Base-by-base conservation (phyloP, 2,888 invertebrate species). In the Mayetiola destructor region DNA sequence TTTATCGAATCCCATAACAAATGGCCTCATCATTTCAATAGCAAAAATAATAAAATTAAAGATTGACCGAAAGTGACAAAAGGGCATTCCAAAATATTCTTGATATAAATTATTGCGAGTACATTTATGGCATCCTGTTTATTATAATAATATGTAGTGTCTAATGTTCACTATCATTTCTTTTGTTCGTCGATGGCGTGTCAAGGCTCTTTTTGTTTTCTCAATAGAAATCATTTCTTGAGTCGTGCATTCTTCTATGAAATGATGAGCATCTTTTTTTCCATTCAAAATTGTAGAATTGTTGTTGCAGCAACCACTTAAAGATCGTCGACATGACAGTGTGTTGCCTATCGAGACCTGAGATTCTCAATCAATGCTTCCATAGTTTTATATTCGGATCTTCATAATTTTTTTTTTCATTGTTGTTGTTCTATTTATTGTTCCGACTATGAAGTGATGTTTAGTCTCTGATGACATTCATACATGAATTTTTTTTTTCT, bases 121-220 rank as follows among this genome's bases (percentile, higher is more conserved):
- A 48, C 27, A 48, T 27, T n/a, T 48, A 48, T 27, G 48, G 27
- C 48, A 48, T 48, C 48, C 48, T 48, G 48, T 48, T 48, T 48
- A 48, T 48, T 48, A 48, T 48, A 16, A 27, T 23, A 27, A n/a
- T 48, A 3, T 48, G 14, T 48, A 18, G 4, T 23, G 48, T n/a
- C n/a, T n/a, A n/a, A n/a, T n/a, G n/a, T n/a, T n/a, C n/a, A n/a
- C n/a, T n/a, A n/a, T n/a, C n/a, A n/a, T n/a, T n/a, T n/a, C 48
- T n/a, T 48, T 48, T 48, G 48, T 27, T 48, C 48, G 48, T n/a
- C 27, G 27, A 27, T 48, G 48, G 48, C 48, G 23, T 48, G 48
- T 48, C 48, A 48, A 48, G 48, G 48, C 16, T 37, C 14, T 36
- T 5, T 9, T 12, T 36, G 5, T 12, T 36, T 5, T 36, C 9